Base-by-base conservation (phyloP, 2,113 vertebrate genomes). In the Istiophorus platypterus region DNA sequence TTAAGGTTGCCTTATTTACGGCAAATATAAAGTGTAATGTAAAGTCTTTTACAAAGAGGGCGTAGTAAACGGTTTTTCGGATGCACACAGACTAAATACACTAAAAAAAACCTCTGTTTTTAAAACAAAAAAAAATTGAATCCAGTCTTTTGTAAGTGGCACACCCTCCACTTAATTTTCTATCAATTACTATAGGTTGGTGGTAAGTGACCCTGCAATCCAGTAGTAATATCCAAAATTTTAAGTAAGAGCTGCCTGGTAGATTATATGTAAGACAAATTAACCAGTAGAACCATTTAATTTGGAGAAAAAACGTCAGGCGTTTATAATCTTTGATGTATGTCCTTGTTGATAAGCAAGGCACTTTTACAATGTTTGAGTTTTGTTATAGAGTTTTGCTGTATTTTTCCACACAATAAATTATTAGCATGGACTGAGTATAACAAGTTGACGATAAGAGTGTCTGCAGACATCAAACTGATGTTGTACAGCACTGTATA, bases 211-310 rank as follows among this genome's bases (percentile, higher is more conserved):
- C 9, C 57, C 18, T 26, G 5, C 3, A 0, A 64, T 31, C 12
- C 24, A 1, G n/a, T 14, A 3, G 18, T 47, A 34, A 13, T 69
- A 57, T 27, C 15, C 1, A 2, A 42, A 13, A 24, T 58, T 13
- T 63, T 9, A 24, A 73, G 1, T 22, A 54, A 49, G 20, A 81
- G 27, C 24, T 49, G 13, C 11, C 12, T 39, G 39, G 26, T 39
- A 5, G 2, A 45, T 56, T 31, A 66, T 34, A 57, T 57, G 17
- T 57, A 2, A 52, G 65, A 74, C 74, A 70, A 76, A 78, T 27
- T 56, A 2, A 62, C 4, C 17, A 49, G 15, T n/a, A 31, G 2
- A 58, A 1, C 10, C 3, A 58, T 2, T 18, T 17, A 10, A 27
- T 5, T 34, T n/a, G n/a, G n/a, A n/a, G n/a, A 6, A 1, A 10